Percentiles rank a stretch among this genome's conserved stretches.
Evolutionary conservation across 2,888 invertebrate species (phyloP).

Genomic region (Belgica antarctica): DNA sequence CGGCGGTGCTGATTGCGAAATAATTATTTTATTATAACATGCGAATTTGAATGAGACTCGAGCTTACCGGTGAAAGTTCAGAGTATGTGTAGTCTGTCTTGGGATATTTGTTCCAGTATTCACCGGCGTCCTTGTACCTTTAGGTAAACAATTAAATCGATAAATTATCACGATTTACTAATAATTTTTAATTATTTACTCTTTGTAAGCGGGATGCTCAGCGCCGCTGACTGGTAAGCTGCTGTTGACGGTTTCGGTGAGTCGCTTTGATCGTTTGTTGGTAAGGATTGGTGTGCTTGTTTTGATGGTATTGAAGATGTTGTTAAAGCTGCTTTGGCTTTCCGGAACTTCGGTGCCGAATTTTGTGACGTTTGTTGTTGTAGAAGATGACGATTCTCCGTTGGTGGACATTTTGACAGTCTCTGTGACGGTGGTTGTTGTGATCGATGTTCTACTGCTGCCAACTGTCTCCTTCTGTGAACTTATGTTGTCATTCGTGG

Average conservation of each 20-base stretch:
- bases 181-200: too few species aligned
- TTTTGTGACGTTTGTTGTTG: not conserved
- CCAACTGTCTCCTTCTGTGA: not conserved
- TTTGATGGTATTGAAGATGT: constrained; percentile 35
- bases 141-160: too few species aligned
- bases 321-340: constrained; percentile 38
- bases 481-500: too few species aligned
- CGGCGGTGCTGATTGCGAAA: too few species aligned
- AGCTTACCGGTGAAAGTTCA: constrained; percentile 73
- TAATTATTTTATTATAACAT: too few species aligned
- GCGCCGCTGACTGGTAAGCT: constrained; percentile 49
- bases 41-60: too few species aligned
- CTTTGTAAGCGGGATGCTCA: constrained; percentile 66
- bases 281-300: constrained; percentile 45
- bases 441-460: not conserved
- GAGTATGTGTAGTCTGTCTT: constrained; percentile 92
- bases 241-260: not conserved
- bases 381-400: constrained; percentile 11
- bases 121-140: constrained; percentile 75
- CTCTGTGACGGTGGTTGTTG: not conserved
- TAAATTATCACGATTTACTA: too few species aligned
- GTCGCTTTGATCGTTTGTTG: constrained; percentile 24
- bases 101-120: constrained; percentile 84
- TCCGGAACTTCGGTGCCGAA: not conserved
- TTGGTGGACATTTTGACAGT: not conserved